These are phyloP conservation scores for Melanotaenia maccullochi DNA, from an alignment of 2,797 vertebrate genomes.

Conservation along the genomic window DNA sequence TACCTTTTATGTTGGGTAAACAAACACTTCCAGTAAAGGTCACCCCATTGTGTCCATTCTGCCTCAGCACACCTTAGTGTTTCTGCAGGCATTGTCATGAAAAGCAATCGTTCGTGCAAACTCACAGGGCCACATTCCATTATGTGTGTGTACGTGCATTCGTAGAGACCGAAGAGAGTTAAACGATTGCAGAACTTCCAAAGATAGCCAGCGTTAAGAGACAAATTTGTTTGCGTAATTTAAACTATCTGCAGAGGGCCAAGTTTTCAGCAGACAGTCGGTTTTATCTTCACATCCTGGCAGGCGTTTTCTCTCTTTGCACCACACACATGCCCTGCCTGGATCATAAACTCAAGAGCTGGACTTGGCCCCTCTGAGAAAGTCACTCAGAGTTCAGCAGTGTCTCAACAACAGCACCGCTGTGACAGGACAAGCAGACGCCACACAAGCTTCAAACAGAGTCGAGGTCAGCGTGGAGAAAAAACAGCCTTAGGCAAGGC, in stretches of 20 bases:
- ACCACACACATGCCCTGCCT: conserved; percentile 23
- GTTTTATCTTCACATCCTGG: conserved; percentile 37
- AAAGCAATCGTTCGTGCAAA: conserved; percentile 42
- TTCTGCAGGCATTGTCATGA: conserved; percentile 51
- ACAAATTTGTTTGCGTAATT: not conserved
- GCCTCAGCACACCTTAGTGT: conserved; percentile 57
- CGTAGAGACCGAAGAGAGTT: conserved; percentile 19
- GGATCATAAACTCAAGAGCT: conserved; percentile 59
- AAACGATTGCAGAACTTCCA: conserved; percentile 27
- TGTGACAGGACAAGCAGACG: conserved; percentile 56
- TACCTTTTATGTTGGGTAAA: conserved; percentile 48
- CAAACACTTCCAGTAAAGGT: conserved; percentile 57
- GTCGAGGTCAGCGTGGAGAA: conserved; percentile 40
- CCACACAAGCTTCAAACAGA: conserved; percentile 48
- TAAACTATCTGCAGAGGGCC: not conserved
- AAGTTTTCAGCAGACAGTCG: not conserved
- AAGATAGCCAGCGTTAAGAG: conserved; percentile 4
- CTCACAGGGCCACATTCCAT: conserved; percentile 51
- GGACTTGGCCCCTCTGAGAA: conserved; percentile 52
- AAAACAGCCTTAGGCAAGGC: conserved; percentile 32
- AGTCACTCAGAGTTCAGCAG: conserved; percentile 70
- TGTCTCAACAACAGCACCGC: conserved; percentile 63
- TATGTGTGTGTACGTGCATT: conserved; percentile 29
- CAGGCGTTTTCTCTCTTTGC: conserved; percentile 27
- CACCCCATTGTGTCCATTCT: conserved; percentile 51